Base-by-base conservation (phyloP, 2,888 invertebrate genomes). In the Phorcus lineatus region DNA sequence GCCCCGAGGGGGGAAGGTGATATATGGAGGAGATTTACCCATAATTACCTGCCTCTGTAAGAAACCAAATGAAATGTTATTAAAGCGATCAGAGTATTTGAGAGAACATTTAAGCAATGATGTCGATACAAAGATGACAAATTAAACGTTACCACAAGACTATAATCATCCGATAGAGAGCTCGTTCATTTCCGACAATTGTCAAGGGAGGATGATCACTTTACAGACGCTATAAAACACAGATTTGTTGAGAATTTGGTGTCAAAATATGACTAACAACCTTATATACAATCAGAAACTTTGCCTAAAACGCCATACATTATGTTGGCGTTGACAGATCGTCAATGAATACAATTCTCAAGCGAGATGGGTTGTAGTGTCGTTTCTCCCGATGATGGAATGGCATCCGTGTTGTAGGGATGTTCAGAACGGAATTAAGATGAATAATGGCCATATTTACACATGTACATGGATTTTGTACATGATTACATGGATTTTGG, bases 251-350 rank as follows among this genome's bases (percentile, higher is more conserved):
- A 19, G 70, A 70, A n/a, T 70, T 31, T 36, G 70, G 70, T 70
- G 70, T 40, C 70, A 70, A 17, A 36, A 70, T 70, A 70, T 70
- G 70, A 70, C 70, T 70, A 70, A 70, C 70, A 70, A 40, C 70
- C 70, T 31, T 70, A 40, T 70, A 70, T 70, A 70, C 70, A 70
- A 70, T 70, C 70, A 70, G 36, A 40, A 70, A 70, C n/a, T 70
- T 70, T 31, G n/a, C 36, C 70, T 70, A 36, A 70, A 70, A 70
- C 70, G 70, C 19, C n/a, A 36, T 70, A 70, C 36, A 36, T 70
- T 40, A 70, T n/a, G n/a, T 40, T 11, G 24, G 13, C 16, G 9
- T 2, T 70, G 70, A 70, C 70, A 70, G n/a, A 36, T 36, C 40
- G 4, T 19, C 70, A 36, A 62, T 62, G 62, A 62, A 22, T 57